Evolutionary conservation across 2,113 vertebrate species (phyloP).

Genomic region (Tachuris rubrigastra): DNA sequence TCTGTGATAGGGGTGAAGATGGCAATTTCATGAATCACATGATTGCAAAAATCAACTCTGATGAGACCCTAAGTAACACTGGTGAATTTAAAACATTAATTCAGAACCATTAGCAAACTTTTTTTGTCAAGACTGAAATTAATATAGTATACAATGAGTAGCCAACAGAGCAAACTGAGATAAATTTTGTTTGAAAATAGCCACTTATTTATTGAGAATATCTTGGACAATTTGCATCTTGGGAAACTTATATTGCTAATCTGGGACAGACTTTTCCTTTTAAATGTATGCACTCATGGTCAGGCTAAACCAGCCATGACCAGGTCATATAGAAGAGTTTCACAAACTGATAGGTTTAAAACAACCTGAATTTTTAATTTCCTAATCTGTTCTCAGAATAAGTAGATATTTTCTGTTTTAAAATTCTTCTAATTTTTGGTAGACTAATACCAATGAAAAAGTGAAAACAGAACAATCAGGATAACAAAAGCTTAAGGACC

Average conservation of each 20-base stretch:
- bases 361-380: neutral
- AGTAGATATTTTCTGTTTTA: neutral
- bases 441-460: neutral
- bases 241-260: neutral
- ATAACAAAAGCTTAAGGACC: neutral
- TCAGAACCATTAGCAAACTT: neutral
- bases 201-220: neutral
- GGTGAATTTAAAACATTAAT: neutral
- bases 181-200: neutral
- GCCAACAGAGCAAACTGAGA: neutral
- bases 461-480: neutral
- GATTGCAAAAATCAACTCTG: neutral
- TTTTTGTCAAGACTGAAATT: neutral
- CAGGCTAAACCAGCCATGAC: neutral
- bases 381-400: neutral
- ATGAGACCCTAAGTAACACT: neutral
- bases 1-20: neutral
- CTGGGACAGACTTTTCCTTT: neutral
- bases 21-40: neutral
- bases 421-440: neutral
- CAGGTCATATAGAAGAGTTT: neutral
- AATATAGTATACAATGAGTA: neutral
- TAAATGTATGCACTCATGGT: neutral
- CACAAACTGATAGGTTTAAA: neutral
- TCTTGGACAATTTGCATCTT: neutral